Conservation (phyloP, 1,140 invertebrate species). For the Bombus superbus region DNA sequence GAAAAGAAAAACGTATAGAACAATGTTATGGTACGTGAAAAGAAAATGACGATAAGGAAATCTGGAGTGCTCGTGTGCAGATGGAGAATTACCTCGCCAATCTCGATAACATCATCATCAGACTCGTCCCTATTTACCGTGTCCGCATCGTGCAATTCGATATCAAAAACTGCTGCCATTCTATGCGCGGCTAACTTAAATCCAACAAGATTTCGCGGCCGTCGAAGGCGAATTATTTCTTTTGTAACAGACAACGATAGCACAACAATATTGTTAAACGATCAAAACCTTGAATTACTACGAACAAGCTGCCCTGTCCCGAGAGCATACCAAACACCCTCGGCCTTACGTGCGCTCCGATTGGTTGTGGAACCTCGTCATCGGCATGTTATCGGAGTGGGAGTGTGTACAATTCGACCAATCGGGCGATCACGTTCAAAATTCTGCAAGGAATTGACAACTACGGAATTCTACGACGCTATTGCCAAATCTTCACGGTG, state of each 20-base stretch:
- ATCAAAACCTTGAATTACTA: conserved; percentile 52
- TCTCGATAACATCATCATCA: conserved; percentile 92
- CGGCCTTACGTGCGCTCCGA: conserved; percentile 18
- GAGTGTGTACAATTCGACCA: conserved; percentile 31
- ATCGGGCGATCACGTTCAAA: conserved; percentile 9
- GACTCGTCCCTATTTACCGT: conserved; percentile 86
- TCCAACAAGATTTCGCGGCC: background rate
- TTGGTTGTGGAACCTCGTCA: conserved; percentile 34
- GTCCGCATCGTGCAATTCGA: conserved; percentile 91
- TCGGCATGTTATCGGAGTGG: conserved; percentile 26
- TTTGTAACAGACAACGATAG: conserved; percentile 10
- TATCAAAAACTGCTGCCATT: conserved; percentile 93
- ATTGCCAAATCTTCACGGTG: conserved; percentile 7
- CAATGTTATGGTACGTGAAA: conserved; percentile 37
- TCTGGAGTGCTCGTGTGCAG: conserved; percentile 5
- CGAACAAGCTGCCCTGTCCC: conserved; percentile 47
- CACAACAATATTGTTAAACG: conserved; percentile 56
- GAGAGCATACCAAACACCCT: conserved; percentile 51
- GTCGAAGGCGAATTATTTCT: conserved; percentile 18
- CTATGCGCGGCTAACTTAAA: conserved; percentile 56
- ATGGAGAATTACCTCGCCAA: conserved; percentile 87
- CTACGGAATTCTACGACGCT: conserved; percentile 6
- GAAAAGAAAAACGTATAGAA: conserved; percentile 68
- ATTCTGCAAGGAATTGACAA: conserved; percentile 22
- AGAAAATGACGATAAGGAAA: conserved; percentile 27